Conservation (phyloP, 2,113 vertebrate genomes). For the Gadus chalcogrammus region DNA sequence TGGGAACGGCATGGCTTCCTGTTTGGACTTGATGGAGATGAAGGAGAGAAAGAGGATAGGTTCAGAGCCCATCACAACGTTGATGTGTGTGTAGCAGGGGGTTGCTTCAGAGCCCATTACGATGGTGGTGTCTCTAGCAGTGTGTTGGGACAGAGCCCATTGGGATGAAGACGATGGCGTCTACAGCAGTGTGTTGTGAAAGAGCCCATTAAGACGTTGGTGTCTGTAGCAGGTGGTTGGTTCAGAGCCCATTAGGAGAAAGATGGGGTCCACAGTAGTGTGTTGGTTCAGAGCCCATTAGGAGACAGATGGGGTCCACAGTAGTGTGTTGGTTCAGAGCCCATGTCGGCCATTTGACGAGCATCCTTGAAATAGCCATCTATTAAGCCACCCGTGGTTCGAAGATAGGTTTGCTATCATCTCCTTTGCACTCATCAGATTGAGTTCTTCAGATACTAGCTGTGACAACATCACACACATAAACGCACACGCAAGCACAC, state of each 20-base stretch:
- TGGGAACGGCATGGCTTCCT: too few relatives aligned
- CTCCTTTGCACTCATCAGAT: conserved; percentile 36
- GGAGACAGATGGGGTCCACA: not conserved
- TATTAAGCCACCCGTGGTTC: too few relatives aligned
- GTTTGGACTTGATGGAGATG: too few relatives aligned
- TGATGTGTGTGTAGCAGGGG: too few relatives aligned
- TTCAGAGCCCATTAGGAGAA: too few relatives aligned
- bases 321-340: conserved; percentile 2
- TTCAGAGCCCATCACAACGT: too few relatives aligned
- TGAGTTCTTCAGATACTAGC: conserved; percentile 32
- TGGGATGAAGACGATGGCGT: too few relatives aligned
- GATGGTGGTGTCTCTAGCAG: not conserved
- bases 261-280: not conserved
- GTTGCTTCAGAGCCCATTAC: too few relatives aligned
- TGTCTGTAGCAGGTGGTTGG: too few relatives aligned
- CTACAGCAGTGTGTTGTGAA: not conserved
- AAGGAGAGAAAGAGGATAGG: too few relatives aligned
- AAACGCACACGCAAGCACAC: conserved; percentile 29
- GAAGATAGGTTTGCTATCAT: not conserved
- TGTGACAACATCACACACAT: conserved; percentile 33
- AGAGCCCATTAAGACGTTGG: too few relatives aligned
- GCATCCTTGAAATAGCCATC: conserved; percentile 12
- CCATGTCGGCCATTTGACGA: conserved; percentile 11
- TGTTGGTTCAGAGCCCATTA: conserved; percentile 7
- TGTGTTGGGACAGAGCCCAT: conserved; percentile 5